Percentiles rank a stretch among this genome's conserved stretches.
These are phyloP conservation scores for Pyrgilauda ruficollis DNA, from an alignment of 2,113 vertebrate species.

Conservation along the genomic window DNA sequence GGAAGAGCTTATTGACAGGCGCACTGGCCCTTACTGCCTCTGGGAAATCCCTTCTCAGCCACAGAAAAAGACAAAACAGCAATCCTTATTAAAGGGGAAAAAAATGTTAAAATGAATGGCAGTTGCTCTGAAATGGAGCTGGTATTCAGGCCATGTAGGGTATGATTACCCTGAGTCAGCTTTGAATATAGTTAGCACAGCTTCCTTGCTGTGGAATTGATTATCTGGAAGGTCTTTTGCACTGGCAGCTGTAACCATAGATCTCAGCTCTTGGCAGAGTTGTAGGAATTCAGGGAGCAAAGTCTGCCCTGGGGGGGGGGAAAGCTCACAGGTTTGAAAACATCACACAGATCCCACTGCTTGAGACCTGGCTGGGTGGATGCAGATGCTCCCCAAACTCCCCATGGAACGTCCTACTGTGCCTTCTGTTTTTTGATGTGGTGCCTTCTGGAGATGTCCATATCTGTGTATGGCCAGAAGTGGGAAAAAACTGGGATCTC, in stretches of 20 bases:
- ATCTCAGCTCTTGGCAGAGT: neutral
- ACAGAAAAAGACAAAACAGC: neutral
- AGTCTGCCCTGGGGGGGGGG: accelerated
- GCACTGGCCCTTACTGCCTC: neutral
- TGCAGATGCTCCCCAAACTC: neutral
- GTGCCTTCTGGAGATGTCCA: neutral
- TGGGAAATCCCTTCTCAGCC: neutral
- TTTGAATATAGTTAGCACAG: neutral
- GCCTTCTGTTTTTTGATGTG: accelerated
- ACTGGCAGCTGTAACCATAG: neutral
- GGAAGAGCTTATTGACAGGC: neutral
- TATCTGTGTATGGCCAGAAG: neutral
- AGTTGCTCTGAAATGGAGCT: neutral
- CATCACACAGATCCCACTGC: neutral
- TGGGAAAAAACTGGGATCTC: neutral
- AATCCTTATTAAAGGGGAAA: neutral
- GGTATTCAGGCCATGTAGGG: neutral
- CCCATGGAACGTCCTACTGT: neutral
- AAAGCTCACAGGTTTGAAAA: accelerated
- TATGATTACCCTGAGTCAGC: neutral
- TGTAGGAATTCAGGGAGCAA: accelerated
- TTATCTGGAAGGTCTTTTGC: neutral
- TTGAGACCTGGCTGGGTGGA: neutral
- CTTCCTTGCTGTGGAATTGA: neutral
- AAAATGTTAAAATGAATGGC: neutral